phyloP scores from a whole-genome alignment of 2,797 vertebrate genomes.

The Monodelphis domestica region DNA sequence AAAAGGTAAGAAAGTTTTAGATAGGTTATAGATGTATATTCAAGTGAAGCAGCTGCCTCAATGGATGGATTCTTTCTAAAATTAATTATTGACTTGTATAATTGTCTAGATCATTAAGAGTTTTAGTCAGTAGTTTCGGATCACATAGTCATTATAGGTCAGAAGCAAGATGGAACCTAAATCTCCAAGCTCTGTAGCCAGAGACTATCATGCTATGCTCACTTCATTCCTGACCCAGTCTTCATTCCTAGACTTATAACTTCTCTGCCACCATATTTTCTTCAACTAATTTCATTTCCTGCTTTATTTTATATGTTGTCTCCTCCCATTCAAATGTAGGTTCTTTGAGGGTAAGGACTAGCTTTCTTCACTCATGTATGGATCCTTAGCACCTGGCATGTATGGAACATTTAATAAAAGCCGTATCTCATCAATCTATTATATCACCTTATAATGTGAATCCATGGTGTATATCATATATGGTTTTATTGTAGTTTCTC shows the following conservation, averaged over 20 bases:
- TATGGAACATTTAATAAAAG: neutral
- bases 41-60: too few species aligned
- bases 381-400: neutral
- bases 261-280: neutral
- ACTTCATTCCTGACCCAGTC: neutral
- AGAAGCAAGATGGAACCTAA: neutral
- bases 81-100: neutral
- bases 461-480: neutral
- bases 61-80: neutral
- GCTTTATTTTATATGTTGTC: neutral
- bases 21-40: too few species aligned
- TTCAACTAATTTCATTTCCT: neutral
- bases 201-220: neutral
- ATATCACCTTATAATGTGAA: neutral
- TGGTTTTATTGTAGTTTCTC: neutral
- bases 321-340: neutral
- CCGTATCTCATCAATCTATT: neutral
- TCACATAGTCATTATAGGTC: neutral
- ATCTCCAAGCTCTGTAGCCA: neutral
- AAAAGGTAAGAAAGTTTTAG: too few species aligned
- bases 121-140: neutral
- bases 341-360: neutral
- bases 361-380: neutral
- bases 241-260: neutral
- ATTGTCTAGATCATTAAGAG: neutral